Base-by-base conservation (phyloP, 2,113 vertebrate species). In the Phylloscopus trochiloides region DNA sequence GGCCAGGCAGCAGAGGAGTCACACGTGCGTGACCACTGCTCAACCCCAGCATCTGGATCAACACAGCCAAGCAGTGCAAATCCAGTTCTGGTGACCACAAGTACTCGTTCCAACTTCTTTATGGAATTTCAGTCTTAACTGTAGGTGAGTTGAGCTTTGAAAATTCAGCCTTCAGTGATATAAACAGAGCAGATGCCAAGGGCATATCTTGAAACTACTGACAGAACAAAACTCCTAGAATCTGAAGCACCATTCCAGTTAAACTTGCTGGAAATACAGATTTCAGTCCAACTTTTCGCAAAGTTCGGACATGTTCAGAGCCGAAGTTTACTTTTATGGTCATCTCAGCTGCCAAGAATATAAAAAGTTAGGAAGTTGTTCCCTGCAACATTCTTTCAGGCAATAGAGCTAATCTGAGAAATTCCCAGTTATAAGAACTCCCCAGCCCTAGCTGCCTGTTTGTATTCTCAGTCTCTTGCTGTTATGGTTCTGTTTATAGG, bases 1-100 rank as follows among this genome's bases (percentile, higher is more conserved):
- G 50, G 26, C 25, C 25, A 25, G 47, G 38, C 75, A 57, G 31
- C 42, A 50, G 48, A 62, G 51, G 5, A 63, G 12, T 2, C 15
- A 31, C 10, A 12, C 1, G 34, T 11, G 4, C 1, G 1, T 9
- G 66, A 38, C 9, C 5, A 22, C 58, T 43, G 71, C 42, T 65
- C 45, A 61, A 21, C 22, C 18, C 10, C 36, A 22, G 50, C 36
- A 21, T 5, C 4, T 47, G 45, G 22, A 59, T 45, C 40, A 65
- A 45, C 54, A 55, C 26, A 65, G 4, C 4, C 34, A 63, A 32
- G 16, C 59, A 51, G 40, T 50, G 18, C 65, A 83, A 50, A 76
- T 17, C 20, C 28, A 21, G 19, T 54, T 80, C 48, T 5, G 10
- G 40, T 47, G 58, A 61, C 18, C 0, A 0, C 29, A 72, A 65